phyloP scores from a whole-genome alignment of 2,888 invertebrate species.

The Scaptodrosophila latifasciaeformis region DNA sequence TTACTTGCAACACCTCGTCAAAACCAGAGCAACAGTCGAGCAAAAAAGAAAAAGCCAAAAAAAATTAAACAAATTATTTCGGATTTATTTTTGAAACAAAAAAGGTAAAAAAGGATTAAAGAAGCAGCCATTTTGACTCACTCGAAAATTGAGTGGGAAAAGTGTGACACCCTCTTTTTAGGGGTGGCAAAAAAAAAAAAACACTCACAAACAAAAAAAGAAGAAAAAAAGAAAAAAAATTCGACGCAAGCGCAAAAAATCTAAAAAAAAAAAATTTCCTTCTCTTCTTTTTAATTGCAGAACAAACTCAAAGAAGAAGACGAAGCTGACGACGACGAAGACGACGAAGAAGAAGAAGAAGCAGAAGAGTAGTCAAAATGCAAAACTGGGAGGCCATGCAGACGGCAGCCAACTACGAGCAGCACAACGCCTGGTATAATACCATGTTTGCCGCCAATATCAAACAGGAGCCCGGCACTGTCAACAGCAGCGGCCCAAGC shows the following conservation, averaged over 20 bases:
- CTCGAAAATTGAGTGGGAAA: conserved; percentile 43
- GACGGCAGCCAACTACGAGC: conserved; percentile 70
- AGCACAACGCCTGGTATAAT: conserved; percentile 72
- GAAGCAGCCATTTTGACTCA: conserved; percentile 32
- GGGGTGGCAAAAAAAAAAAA: conserved; percentile 59
- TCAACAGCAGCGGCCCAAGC: conserved; percentile 46
- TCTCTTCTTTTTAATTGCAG: conserved; percentile 29
- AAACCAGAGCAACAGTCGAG: neutral
- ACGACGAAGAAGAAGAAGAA: neutral
- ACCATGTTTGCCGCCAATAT: conserved; percentile 72
- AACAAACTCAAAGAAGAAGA: conserved; percentile 1
- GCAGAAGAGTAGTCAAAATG: conserved; percentile 47
- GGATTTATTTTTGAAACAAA: neutral
- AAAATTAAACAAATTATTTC: neutral
- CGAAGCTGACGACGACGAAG: too few relatives aligned
- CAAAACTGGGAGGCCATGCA: conserved; percentile 73
- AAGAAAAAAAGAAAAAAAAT: conserved; percentile 32
- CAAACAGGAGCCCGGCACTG: conserved; percentile 68
- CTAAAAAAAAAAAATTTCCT: neutral
- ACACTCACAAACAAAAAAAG: conserved; percentile 29
- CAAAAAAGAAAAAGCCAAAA: neutral
- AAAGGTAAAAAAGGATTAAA: neutral
- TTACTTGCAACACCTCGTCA: neutral
- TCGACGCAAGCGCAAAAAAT: conserved; percentile 63
- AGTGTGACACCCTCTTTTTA: conserved; percentile 22